phyloP scores from a whole-genome alignment of 2,888 invertebrate species.

The Tetranychus truncatus region DNA sequence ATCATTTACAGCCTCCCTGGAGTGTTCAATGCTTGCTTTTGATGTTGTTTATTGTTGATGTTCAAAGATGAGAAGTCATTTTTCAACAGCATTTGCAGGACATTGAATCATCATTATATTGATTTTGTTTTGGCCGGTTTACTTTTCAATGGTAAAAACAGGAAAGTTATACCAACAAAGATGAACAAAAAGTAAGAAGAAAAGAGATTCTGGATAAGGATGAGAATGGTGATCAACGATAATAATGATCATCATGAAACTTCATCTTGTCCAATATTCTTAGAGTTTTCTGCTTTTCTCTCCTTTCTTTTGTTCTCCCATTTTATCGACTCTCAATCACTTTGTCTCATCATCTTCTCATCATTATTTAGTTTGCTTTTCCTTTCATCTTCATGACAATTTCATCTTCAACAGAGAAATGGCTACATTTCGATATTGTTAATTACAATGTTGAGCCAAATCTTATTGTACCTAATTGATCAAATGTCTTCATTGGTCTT shows the following conservation, averaged over 20 bases:
- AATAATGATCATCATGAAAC: neutral
- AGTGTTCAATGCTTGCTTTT: neutral
- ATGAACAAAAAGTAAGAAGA: neutral
- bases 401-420: neutral
- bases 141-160: neutral
- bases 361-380: neutral
- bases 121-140: neutral
- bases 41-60: neutral
- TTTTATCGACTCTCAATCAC: neutral
- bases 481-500: neutral
- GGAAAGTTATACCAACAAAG: neutral
- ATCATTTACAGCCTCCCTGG: neutral
- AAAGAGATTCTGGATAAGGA: neutral
- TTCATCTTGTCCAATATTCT: neutral
- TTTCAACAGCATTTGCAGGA: conserved; percentile 1
- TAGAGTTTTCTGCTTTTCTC: neutral
- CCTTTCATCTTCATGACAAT: neutral
- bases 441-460: neutral
- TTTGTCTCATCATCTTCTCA: neutral
- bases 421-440: neutral
- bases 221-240: neutral
- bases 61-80: neutral
- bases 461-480: neutral
- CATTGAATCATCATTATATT: neutral
- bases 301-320: too few relatives aligned